Conservation (phyloP, 2,113 vertebrate genomes). For the Recurvirostra avosetta region DNA sequence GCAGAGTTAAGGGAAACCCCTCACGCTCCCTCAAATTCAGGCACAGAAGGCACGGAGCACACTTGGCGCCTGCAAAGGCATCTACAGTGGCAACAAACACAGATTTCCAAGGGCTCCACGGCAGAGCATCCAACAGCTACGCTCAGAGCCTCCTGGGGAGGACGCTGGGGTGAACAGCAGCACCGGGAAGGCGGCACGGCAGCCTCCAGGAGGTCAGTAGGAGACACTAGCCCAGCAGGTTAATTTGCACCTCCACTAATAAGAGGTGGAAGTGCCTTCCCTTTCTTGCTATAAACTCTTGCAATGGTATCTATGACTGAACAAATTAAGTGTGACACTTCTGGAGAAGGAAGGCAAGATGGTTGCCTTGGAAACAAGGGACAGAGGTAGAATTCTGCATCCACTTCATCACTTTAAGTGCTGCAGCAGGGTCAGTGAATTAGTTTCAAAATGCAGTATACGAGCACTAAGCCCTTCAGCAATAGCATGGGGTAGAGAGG, state of each 20-base stretch:
- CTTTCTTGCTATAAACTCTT: neutral
- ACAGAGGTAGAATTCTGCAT: slow-evolving; percentile 58
- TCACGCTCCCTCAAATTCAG: rapidly evolving
- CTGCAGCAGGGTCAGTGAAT: slow-evolving; percentile 56
- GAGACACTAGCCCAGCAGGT: neutral
- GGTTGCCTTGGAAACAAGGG: slow-evolving; percentile 63
- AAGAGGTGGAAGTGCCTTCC: neutral
- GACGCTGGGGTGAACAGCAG: no score
- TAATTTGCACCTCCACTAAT: neutral
- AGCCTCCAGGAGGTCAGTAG: neutral
- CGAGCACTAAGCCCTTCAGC: neutral
- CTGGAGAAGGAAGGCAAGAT: slow-evolving; percentile 36
- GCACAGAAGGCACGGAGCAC: neutral
- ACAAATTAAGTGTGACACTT: slow-evolving; percentile 48
- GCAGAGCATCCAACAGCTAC: neutral
- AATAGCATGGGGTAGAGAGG: neutral
- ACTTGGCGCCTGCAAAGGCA: neutral
- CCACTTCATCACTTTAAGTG: slow-evolving; percentile 51
- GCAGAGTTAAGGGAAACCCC: neutral
- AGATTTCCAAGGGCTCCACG: neutral
- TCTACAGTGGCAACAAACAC: neutral
- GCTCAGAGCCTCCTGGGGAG: neutral
- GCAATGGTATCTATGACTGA: neutral
- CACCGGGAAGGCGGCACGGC: neutral
- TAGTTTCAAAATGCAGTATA: neutral